Percentiles rank a stretch among this genome's conserved stretches.
Conservation (phyloP, 2,797 vertebrate species). For the Melanotaenia boesemani region DNA sequence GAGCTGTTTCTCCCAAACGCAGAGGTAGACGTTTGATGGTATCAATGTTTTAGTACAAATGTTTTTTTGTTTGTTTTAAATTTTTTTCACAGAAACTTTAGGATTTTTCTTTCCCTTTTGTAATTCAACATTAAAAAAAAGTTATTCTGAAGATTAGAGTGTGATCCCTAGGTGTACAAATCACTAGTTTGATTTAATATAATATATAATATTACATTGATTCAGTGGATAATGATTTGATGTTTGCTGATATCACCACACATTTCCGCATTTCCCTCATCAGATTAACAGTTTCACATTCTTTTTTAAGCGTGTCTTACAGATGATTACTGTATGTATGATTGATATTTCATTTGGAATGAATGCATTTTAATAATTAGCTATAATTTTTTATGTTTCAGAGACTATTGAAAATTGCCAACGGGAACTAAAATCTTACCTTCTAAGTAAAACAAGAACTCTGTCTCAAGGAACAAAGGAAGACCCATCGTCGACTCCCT, state of each 20-base stretch:
- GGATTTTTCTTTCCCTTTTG: too few relatives aligned
- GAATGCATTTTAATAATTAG: not conserved
- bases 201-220: not conserved
- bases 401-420: slow-evolving; percentile 5
- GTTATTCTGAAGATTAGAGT: too few relatives aligned
- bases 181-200: too few relatives aligned
- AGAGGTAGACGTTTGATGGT: not conserved
- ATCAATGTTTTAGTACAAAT: too few relatives aligned
- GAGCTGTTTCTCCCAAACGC: not conserved
- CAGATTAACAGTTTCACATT: not conserved
- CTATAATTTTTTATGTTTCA: slow-evolving; percentile 9
- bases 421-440: slow-evolving; percentile 12
- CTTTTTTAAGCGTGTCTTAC: not conserved
- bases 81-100: too few relatives aligned
- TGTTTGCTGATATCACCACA: too few relatives aligned
- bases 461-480: slow-evolving; percentile 14
- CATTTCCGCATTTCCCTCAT: too few relatives aligned
- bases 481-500: not conserved
- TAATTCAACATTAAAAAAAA: too few relatives aligned
- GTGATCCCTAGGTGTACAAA: too few relatives aligned
- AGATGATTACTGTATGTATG: not conserved
- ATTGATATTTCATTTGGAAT: not conserved
- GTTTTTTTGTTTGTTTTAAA: too few relatives aligned
- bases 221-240: too few relatives aligned
- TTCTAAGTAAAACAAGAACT: not conserved